A percentile compares a stretch with the other conserved stretches of the same genome.
Conservation (phyloP, 1,140 invertebrate genomes). For the Pseudomyrmex cubaensis region DNA sequence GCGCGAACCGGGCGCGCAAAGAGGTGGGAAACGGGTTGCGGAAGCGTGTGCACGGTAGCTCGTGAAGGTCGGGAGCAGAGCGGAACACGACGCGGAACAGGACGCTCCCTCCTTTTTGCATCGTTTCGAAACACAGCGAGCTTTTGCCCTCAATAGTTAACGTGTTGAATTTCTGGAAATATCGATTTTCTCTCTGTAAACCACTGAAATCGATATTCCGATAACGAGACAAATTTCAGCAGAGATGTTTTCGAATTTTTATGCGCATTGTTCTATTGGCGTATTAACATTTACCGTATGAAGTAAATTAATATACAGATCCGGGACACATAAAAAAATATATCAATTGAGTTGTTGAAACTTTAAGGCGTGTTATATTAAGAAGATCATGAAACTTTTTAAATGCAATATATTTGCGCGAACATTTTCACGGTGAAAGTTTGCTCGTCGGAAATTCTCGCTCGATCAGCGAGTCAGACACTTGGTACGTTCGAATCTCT, state of each 20-base stretch:
- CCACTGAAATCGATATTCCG: neutral
- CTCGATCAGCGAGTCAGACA: neutral
- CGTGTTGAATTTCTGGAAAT: conserved; percentile 17
- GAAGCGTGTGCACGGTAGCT: conserved; percentile 44
- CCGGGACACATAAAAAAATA: neutral
- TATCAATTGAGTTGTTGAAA: neutral
- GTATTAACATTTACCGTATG: neutral
- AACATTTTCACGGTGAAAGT: neutral
- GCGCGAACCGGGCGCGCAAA: neutral
- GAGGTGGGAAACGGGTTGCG: conserved; percentile 47
- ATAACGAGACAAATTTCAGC: neutral
- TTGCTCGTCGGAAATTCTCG: neutral
- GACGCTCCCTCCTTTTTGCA: conserved; percentile 15
- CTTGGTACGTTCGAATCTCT: neutral
- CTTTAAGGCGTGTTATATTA: neutral
- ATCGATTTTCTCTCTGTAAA: neutral
- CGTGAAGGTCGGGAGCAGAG: conserved; percentile 25
- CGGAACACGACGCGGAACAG: conserved; percentile 41
- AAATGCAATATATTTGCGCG: neutral
- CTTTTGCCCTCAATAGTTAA: conserved; percentile 15
- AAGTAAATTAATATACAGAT: too few relatives aligned
- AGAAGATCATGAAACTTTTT: too few relatives aligned
- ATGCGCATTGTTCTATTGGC: neutral
- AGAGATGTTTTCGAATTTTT: neutral
- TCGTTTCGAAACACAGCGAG: conserved; percentile 19